phyloP scores from a whole-genome alignment of 2,113 vertebrate species.

The Antigone vipio region DNA sequence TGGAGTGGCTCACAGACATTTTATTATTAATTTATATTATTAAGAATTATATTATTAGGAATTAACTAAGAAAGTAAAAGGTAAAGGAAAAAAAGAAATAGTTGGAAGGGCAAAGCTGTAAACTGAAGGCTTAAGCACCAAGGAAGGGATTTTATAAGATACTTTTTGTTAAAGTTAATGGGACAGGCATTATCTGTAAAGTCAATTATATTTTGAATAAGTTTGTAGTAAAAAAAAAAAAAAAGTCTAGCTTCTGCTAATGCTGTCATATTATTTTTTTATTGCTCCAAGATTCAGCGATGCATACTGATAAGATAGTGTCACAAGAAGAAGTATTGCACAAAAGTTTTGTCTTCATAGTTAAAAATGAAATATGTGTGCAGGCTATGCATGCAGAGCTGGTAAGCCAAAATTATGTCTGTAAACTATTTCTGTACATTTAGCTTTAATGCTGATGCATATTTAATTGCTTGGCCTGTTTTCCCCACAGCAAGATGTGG shows the following conservation, averaged over 20 bases:
- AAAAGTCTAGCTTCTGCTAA: neutral
- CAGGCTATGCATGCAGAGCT: slow-evolving; percentile 8
- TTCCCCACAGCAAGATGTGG: slow-evolving; percentile 47
- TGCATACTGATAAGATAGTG: neutral
- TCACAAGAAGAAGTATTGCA: neutral
- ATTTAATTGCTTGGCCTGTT: slow-evolving; percentile 64
- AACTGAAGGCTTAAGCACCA: neutral
- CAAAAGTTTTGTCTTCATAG: neutral
- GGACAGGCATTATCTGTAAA: neutral
- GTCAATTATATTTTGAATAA: neutral
- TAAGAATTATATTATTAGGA: neutral
- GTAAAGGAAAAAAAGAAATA: neutral
- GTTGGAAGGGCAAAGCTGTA: neutral
- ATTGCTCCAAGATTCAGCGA: neutral
- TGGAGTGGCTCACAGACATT: neutral
- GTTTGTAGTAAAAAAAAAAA: neutral
- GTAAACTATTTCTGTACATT: slow-evolving; percentile 49
- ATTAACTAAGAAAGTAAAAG: neutral
- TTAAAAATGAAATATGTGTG: slow-evolving; percentile 27
- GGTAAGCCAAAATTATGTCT: slow-evolving; percentile 29
- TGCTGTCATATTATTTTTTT: neutral
- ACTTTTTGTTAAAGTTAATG: neutral
- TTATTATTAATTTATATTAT: neutral
- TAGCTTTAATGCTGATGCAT: slow-evolving; percentile 57
- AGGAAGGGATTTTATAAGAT: neutral